Percentiles rank a stretch among this genome's conserved stretches.
phyloP scores from a whole-genome alignment of 2,797 vertebrate species.

The Caiman crocodilus region DNA sequence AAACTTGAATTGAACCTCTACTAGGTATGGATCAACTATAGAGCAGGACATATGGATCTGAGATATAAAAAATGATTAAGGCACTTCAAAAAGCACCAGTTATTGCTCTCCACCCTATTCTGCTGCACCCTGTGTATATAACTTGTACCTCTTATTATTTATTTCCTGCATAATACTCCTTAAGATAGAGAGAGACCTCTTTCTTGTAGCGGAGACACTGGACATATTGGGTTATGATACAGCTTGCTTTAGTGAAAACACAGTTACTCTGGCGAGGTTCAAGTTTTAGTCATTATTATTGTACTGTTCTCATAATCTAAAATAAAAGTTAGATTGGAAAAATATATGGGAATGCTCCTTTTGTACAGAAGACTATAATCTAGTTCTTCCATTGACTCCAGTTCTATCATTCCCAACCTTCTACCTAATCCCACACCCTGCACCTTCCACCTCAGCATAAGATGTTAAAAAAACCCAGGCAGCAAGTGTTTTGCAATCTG shows the following conservation, averaged over 20 bases:
- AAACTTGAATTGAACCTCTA: not conserved
- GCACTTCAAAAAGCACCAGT: too few species aligned
- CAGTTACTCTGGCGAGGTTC: not conserved
- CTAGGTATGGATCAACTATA: not conserved
- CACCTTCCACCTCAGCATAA: not conserved
- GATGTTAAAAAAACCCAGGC: not conserved
- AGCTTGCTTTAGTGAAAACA: not conserved
- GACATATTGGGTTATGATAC: too few species aligned
- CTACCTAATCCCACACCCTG: not conserved
- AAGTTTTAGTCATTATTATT: not conserved
- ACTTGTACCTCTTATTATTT: not conserved
- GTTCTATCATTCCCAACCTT: not conserved
- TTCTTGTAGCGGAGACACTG: not conserved
- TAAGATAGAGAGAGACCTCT: not conserved
- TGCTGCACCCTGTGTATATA: not conserved
- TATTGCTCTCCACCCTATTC: not conserved
- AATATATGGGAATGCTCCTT: not conserved
- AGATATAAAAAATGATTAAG: not conserved
- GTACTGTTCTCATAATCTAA: accelerated
- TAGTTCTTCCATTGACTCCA: not conserved
- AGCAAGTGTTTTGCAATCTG: accelerated
- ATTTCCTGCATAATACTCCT: not conserved
- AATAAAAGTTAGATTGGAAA: not conserved
- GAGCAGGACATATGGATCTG: not conserved
- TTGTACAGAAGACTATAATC: accelerated